Conservation (phyloP, 1,140 invertebrate genomes). For the Pomacea maculata region DNA sequence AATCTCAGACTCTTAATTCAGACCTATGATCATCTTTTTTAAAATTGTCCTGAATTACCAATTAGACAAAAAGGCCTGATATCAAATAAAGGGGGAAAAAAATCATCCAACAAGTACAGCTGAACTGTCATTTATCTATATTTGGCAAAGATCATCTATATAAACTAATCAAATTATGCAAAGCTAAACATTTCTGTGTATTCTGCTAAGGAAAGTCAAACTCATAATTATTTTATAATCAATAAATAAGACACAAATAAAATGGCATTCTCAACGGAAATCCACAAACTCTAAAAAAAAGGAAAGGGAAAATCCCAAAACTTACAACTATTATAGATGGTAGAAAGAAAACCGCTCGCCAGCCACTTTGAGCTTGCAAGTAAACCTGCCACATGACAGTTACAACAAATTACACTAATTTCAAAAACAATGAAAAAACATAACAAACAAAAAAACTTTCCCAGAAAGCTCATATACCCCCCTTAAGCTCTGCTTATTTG, state of each 20-base stretch:
- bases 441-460: neutral
- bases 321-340: constrained; percentile 64
- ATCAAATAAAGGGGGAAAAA: neutral
- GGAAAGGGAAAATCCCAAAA: constrained; percentile 1
- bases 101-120: neutral
- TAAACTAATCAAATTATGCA: neutral
- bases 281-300: neutral
- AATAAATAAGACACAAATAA: no score
- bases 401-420: neutral
- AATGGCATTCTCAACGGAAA: neutral
- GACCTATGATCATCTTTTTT: neutral
- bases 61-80: neutral
- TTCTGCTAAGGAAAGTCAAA: no score
- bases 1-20: neutral
- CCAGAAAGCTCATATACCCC: neutral
- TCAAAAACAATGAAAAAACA: neutral
- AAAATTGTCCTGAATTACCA: neutral
- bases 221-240: no score
- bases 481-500: neutral
- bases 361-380: constrained; percentile 65
- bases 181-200: no score
- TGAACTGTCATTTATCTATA: neutral
- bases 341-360: constrained; percentile 65
- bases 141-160: neutral
- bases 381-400: constrained; percentile 56